Conservation (phyloP, 1,140 invertebrate species). For the Tachypleus tridentatus region DNA sequence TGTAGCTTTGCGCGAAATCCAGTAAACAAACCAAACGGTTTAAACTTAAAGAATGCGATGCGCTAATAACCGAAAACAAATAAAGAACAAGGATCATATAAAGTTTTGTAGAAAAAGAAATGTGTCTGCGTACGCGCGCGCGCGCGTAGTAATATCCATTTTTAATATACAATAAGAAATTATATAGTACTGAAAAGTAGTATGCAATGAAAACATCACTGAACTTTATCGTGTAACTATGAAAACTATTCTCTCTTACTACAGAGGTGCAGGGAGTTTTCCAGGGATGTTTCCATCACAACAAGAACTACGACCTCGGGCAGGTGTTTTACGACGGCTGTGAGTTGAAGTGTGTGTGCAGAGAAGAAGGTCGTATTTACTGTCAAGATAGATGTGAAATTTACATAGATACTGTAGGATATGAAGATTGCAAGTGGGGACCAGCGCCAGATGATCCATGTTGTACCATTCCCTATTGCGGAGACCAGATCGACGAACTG, state of each 20-base stretch:
- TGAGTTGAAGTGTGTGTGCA: conserved; percentile 58
- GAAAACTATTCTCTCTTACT: not conserved
- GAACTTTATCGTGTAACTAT: too few relatives aligned
- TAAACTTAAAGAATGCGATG: too few relatives aligned
- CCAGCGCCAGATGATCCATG: conserved; percentile 63
- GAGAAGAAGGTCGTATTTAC: conserved; percentile 51
- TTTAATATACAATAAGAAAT: too few relatives aligned
- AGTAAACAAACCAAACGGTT: too few relatives aligned
- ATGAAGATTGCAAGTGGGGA: conserved; percentile 47
- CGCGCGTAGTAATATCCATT: too few relatives aligned
- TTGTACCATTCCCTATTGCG: conserved; percentile 68
- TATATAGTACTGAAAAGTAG: too few relatives aligned
- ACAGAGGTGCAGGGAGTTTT: conserved; percentile 17
- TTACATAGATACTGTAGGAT: conserved; percentile 32
- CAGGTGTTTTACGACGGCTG: conserved; percentile 64
- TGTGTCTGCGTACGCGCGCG: too few relatives aligned
- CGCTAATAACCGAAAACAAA: too few relatives aligned
- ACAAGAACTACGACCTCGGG: conserved; percentile 54
- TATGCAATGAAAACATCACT: too few relatives aligned
- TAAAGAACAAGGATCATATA: too few relatives aligned
- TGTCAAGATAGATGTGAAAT: conserved; percentile 51
- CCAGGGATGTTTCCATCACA: conserved; percentile 59
- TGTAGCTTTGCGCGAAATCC: too few relatives aligned
- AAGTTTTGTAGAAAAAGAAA: too few relatives aligned
- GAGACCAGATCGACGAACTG: conserved; percentile 37